Evolutionary conservation across 2,113 vertebrate species (phyloP), one percentile per base, ranked within the genome.

Genomic region (Xerus inauris): DNA sequence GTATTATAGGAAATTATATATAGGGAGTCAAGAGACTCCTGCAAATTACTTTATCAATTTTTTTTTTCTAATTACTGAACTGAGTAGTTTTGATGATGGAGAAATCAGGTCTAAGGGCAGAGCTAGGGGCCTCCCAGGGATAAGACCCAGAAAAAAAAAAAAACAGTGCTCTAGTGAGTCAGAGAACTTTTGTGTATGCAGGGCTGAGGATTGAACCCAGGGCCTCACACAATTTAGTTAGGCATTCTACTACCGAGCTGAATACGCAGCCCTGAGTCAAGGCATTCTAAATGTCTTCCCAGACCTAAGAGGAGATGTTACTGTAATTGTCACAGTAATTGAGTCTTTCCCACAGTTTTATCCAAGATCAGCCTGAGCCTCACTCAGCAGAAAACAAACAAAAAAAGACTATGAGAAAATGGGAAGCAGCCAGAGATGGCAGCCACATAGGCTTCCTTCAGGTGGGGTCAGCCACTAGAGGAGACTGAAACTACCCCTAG

Each of bases 311-410:
- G 32, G 32, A 59, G 22, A 89, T 71, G 45, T 73, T 35, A 83
- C n/a, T 35, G 1, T 73, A 77, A 94, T 24, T 73, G 30, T 16
- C 57, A 64, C 19, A 67, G 28, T 62, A 90, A 86, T 35, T 9
- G 69, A 79, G 47, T 24, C 76, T 95, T 97, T 71, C 51, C 49
- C 28, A 45, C 32, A 85, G 10, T 89, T 76, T 54, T 64, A 93
- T 51, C 64, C 45, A 92, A 94, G 49, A 73, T 77, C 62, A 89
- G 35, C 64, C 20, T 13, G 28, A 92, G 32, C 17, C 45, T 96
- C 64, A 67, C 64, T 92, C 54, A 73, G 54, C 22, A 90, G 81
- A 73, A 79, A 95, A 73, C 13, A 81, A 54, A 57, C 54, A 57
- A 51, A 28, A 62, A 62, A 67, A 59, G 76, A 45, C 51, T 57